These are phyloP conservation scores for Conchocele bisecta DNA, from an alignment of 2,888 invertebrate species.

Conservation along the genomic window DNA sequence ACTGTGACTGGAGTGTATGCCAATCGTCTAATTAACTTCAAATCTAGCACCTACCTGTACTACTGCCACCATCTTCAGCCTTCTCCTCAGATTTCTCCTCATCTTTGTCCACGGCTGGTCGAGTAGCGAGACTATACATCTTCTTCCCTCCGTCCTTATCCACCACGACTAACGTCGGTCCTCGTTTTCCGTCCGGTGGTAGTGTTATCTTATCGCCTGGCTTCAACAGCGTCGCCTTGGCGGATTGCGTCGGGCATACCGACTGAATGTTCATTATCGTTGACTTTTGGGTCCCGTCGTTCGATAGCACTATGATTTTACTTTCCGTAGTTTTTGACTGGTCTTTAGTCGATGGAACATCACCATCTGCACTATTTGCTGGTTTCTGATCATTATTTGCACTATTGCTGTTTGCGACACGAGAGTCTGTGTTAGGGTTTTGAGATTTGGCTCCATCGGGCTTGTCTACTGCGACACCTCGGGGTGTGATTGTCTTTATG, in stretches of 20 bases:
- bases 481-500: slow-evolving; percentile 44
- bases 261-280: slow-evolving; percentile 76
- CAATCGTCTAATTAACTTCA: too few species aligned
- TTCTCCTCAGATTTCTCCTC: slow-evolving; percentile 52
- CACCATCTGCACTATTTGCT: background rate
- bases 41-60: too few species aligned
- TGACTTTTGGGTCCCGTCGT: slow-evolving; percentile 58
- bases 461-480: slow-evolving; percentile 31
- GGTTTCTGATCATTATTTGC: too few species aligned
- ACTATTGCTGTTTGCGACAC: too few species aligned
- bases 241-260: slow-evolving; percentile 70
- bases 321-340: too few species aligned
- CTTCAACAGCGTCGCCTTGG: slow-evolving; percentile 64
- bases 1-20: too few species aligned
- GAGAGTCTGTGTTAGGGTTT: too few species aligned
- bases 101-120: slow-evolving; percentile 58
- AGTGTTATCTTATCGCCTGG: slow-evolving; percentile 40
- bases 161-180: slow-evolving; percentile 73
- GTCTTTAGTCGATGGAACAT: too few species aligned
- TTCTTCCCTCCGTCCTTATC: slow-evolving; percentile 78
- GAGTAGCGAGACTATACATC: slow-evolving; percentile 62
- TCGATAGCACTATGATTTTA: too few species aligned
- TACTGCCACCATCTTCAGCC: too few species aligned
- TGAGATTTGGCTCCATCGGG: too few species aligned
- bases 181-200: slow-evolving; percentile 42